Conservation (phyloP, 2,113 vertebrate genomes). For the Irena cyanogastra region DNA sequence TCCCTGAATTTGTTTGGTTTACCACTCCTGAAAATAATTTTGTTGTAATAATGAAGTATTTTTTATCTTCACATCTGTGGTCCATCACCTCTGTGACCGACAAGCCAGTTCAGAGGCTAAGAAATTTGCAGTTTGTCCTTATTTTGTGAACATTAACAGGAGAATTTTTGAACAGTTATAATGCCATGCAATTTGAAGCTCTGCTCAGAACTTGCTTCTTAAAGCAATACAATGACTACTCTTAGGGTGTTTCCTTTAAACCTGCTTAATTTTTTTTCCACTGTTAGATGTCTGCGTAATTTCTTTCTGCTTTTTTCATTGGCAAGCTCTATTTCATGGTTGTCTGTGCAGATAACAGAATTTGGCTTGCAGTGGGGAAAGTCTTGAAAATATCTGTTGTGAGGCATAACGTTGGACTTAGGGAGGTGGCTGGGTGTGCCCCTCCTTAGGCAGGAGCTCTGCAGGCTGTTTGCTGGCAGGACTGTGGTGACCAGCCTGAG, state of each 20-base stretch:
- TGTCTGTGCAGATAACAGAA: not conserved
- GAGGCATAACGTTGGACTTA: not conserved
- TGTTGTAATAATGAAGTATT: not conserved
- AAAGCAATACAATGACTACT: not conserved
- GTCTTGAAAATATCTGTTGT: accelerated
- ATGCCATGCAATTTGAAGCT: not conserved
- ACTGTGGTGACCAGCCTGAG: not conserved
- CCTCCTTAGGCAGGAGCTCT: not conserved
- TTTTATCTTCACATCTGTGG: not conserved
- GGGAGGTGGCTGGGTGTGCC: not conserved
- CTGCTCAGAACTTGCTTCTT: not conserved
- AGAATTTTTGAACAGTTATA: not conserved
- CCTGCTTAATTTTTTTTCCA: not conserved
- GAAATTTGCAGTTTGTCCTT: not conserved
- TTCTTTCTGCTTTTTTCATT: not conserved
- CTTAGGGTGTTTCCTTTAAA: not conserved
- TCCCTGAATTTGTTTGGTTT: not conserved
- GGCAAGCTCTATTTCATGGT: not conserved
- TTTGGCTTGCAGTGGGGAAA: not conserved
- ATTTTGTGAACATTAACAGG: not conserved
- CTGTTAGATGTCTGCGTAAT: not conserved
- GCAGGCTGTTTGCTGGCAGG: not conserved
- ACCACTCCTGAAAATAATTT: not conserved
- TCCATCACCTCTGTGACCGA: not conserved
- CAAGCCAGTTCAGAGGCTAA: not conserved